These are phyloP conservation scores for Alviniconcha marisindica DNA, from an alignment of 1,140 invertebrate genomes.

Conservation along the genomic window DNA sequence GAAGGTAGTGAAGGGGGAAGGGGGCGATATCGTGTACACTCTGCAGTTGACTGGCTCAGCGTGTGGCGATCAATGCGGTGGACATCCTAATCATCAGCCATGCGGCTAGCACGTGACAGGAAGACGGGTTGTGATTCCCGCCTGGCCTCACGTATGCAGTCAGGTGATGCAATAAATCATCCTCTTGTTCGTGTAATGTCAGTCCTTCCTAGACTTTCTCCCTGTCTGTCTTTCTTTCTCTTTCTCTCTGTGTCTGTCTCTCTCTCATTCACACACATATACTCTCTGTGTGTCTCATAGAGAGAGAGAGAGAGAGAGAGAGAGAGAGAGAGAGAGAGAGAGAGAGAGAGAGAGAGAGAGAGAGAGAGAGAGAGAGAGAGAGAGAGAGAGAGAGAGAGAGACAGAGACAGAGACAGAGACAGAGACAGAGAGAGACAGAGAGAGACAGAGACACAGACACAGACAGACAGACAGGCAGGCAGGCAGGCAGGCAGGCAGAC, in stretches of 20 bases:
- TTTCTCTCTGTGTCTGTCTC: background rate
- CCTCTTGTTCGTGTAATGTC: too few species aligned
- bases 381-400: constrained; percentile 21
- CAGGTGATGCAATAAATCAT: too few species aligned
- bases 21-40: too few species aligned
- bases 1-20: too few species aligned
- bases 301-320: background rate
- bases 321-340: constrained; percentile 2
- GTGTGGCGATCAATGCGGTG: too few species aligned
- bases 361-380: constrained; percentile 21
- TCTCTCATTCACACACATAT: background rate
- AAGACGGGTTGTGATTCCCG: too few species aligned
- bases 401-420: constrained; percentile 19
- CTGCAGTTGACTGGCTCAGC: too few species aligned
- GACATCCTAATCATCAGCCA: too few species aligned
- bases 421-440: background rate
- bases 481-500: background rate
- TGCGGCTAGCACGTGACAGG: too few species aligned
- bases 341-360: constrained; percentile 20
- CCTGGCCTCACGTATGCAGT: too few species aligned
- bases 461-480: background rate
- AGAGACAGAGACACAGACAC: background rate
- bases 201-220: too few species aligned
- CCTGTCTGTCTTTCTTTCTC: too few species aligned
- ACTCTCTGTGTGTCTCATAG: background rate